Evolutionary conservation across 1,140 invertebrate genomes (phyloP).

Genomic region (Drosophila jambulina): DNA sequence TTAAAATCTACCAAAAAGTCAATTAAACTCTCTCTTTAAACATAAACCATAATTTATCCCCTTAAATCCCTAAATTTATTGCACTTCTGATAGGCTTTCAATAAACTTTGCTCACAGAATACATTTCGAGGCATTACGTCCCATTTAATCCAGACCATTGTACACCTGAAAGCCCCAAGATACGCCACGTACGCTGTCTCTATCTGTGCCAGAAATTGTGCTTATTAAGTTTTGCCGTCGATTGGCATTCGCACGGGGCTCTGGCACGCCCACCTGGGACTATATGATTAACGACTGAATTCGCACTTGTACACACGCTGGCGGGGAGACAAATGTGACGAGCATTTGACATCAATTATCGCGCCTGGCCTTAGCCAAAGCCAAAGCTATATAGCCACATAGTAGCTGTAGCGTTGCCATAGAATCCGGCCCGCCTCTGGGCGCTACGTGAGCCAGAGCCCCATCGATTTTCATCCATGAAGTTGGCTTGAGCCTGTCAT

Average conservation of each 20-base stretch:
- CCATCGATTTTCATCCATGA: slow-evolving; percentile 61
- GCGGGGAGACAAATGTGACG: slow-evolving; percentile 59
- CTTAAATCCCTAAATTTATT: background rate
- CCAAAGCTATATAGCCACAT: background rate
- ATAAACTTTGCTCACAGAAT: background rate
- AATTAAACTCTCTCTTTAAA: background rate
- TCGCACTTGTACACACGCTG: slow-evolving; percentile 23
- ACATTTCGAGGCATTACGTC: background rate
- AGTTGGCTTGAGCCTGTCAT: slow-evolving; percentile 57
- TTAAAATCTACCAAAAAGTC: background rate
- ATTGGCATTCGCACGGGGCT: slow-evolving; percentile 36
- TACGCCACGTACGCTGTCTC: slow-evolving; percentile 17
- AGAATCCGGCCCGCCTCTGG: background rate
- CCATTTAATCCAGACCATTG: slow-evolving; percentile 19
- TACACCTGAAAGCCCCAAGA: slow-evolving; percentile 10
- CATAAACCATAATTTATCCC: background rate
- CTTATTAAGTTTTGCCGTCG: slow-evolving; percentile 63
- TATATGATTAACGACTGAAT: slow-evolving; percentile 72
- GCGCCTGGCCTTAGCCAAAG: slow-evolving; percentile 48
- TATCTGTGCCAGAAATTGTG: slow-evolving; percentile 37
- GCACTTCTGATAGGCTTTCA: slow-evolving; percentile 1
- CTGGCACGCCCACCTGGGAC: slow-evolving; percentile 40
- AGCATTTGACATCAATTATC: slow-evolving; percentile 81
- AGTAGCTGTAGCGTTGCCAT: background rate
- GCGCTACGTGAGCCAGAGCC: slow-evolving; percentile 32